Base-by-base conservation (phyloP, 2,797 vertebrate genomes). In the Adrianichthys oophorus region DNA sequence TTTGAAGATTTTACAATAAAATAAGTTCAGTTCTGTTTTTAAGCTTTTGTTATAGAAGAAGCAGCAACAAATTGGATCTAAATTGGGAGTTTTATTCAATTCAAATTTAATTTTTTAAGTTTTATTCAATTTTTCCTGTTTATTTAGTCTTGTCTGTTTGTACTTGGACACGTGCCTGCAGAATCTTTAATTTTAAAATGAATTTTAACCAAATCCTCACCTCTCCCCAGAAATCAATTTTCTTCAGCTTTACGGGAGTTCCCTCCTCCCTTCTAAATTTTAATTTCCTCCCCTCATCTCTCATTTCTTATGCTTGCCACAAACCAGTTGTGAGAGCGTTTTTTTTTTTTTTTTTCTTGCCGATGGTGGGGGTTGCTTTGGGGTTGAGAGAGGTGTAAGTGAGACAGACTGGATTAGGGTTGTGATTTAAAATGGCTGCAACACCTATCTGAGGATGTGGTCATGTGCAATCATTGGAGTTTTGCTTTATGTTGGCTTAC, bases 351-450 rank as follows among this genome's bases (percentile, higher is more conserved):
- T 51, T 53, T 65, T 80, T 64, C 43, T 26, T 26, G 24, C 5
- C 1, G 26, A 26, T 6, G 26, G 26, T 26, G 70, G 72, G 54
- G 74, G 68, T 75, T 79, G 73, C 74, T 63, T 23, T 54, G 59
- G 29, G 64, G 56, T 52, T 56, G 72, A 12, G 44, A 61, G 57
- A 65, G 65, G 64, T 63, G 74, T 68, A 65, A 76, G 72, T 67
- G 69, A 76, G 69, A 77, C 68, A 50, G 69, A 52, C 70, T 75
- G 82, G 81, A 85, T 87, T 87, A 83, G 62, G 62, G 63, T 56
- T 71, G 32, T 79, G 80, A 85, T 85, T 82, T 83, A 75, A 87
- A 85, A 87, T 83, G 78, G 66, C 85, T 75, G 63, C 83, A 60
- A 58, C 71, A 67, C 75, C 86, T 66, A 70, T 87, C 71, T 78